Evolutionary conservation across 2,797 vertebrate species (phyloP).

Genomic region (Pseudomugil tenellus): DNA sequence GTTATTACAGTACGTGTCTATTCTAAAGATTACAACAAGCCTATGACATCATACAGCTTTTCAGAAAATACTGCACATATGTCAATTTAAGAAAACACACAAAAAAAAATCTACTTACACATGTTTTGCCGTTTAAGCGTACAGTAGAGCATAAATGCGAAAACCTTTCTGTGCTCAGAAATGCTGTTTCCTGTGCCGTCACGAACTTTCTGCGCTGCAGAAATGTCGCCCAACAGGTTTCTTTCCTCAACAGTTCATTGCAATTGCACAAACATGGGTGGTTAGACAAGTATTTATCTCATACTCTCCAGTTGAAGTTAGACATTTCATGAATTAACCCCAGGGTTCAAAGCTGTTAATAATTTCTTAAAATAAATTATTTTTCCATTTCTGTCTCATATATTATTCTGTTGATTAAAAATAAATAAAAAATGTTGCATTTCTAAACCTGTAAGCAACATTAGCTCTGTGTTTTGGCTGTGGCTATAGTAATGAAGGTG

Average conservation of each 20-base stretch:
- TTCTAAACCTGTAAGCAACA: not conserved
- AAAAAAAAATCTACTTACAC: constrained; percentile 42
- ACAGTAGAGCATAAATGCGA: not conserved
- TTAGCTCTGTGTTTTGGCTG: not conserved
- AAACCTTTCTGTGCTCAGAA: constrained; percentile 10
- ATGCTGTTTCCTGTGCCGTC: not conserved
- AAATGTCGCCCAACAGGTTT: constrained; percentile 66
- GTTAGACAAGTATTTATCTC: constrained; percentile 1
- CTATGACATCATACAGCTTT: not conserved
- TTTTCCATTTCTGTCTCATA: not conserved
- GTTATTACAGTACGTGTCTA: not conserved
- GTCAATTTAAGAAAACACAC: not conserved
- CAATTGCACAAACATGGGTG: not conserved
- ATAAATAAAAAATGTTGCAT: not conserved
- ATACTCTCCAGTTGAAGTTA: constrained; percentile 26
- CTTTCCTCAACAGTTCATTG: not conserved
- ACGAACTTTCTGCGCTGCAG: not conserved
- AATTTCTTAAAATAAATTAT: not conserved
- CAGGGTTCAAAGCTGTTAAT: not conserved
- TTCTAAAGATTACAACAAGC: not conserved
- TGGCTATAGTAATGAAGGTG: no score
- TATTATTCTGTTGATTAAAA: not conserved
- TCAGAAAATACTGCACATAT: not conserved
- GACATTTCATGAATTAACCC: constrained; percentile 36
- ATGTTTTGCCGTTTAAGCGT: constrained; percentile 3